Evolutionary conservation across 2,888 invertebrate species (phyloP).

Genomic region (Philaethria dido): DNA sequence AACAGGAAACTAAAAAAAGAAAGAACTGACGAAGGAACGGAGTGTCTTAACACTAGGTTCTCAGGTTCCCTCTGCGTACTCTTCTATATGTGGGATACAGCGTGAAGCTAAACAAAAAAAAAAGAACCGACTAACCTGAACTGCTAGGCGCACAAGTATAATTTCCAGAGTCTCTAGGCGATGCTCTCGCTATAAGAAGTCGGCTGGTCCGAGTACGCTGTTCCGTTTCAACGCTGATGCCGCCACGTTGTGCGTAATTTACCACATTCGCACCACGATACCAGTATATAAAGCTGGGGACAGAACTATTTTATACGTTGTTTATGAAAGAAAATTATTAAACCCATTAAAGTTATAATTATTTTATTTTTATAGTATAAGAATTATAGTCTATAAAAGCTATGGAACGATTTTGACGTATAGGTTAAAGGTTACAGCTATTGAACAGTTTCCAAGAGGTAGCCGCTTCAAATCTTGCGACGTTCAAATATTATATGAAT

Average conservation of each 20-base stretch:
- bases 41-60: too few relatives aligned
- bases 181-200: slow-evolving; percentile 92
- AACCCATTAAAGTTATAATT: neutral
- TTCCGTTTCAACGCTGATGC: slow-evolving; percentile 94
- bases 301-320: slow-evolving; percentile 27
- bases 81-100: too few relatives aligned
- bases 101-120: too few relatives aligned
- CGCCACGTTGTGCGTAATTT: slow-evolving; percentile 93
- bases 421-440: neutral
- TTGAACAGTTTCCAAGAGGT: neutral
- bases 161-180: slow-evolving; percentile 93
- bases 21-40: too few relatives aligned
- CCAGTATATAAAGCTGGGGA: slow-evolving; percentile 89
- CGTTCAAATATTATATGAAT: too few relatives aligned
- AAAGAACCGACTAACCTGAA: slow-evolving; percentile 78
- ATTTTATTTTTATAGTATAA: neutral
- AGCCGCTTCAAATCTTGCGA: neutral
- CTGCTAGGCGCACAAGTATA: slow-evolving; percentile 95
- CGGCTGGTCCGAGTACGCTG: slow-evolving; percentile 93
- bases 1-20: too few relatives aligned
- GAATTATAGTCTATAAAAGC: neutral
- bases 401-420: neutral
- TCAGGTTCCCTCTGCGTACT: too few relatives aligned
- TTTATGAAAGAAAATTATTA: slow-evolving; percentile 9
- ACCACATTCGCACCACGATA: slow-evolving; percentile 92